Evolutionary conservation across 2,888 invertebrate species (phyloP).

Genomic region (Dryomyza anilis): DNA sequence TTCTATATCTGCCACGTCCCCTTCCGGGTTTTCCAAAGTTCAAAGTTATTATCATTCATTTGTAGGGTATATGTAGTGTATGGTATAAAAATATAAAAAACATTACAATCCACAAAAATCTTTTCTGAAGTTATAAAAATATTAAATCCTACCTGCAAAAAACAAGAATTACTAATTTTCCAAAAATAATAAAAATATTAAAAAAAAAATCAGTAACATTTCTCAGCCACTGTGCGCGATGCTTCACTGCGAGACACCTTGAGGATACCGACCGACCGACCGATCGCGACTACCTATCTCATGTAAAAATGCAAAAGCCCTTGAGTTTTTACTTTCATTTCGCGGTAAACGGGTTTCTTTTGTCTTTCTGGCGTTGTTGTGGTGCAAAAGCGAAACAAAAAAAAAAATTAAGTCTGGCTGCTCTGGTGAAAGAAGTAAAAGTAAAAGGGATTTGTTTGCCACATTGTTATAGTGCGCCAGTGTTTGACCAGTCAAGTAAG

Average conservation of each 20-base stretch:
- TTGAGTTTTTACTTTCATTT: conserved; percentile 61
- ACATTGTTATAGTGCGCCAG: not conserved
- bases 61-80: no score
- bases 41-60: no score
- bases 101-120: no score
- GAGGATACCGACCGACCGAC: conserved; percentile 28
- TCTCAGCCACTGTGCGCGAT: no score
- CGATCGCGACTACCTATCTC: conserved; percentile 8
- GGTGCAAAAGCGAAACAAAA: not conserved
- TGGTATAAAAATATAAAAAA: no score
- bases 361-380: not conserved
- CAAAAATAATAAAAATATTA: no score
- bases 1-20: no score
- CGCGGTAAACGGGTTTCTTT: conserved; percentile 34
- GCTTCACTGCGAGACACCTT: not conserved
- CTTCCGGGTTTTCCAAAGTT: no score
- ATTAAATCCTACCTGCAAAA: no score
- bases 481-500: not conserved
- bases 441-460: conserved; percentile 12
- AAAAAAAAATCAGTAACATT: no score
- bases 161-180: no score
- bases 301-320: conserved; percentile 60
- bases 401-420: not conserved
- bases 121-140: no score
- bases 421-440: conserved; percentile 5